Evolutionary conservation across 2,888 invertebrate genomes (phyloP), one percentile per base, ranked within the genome.

Genomic region (Sinopyrophorus schimmeli): DNA sequence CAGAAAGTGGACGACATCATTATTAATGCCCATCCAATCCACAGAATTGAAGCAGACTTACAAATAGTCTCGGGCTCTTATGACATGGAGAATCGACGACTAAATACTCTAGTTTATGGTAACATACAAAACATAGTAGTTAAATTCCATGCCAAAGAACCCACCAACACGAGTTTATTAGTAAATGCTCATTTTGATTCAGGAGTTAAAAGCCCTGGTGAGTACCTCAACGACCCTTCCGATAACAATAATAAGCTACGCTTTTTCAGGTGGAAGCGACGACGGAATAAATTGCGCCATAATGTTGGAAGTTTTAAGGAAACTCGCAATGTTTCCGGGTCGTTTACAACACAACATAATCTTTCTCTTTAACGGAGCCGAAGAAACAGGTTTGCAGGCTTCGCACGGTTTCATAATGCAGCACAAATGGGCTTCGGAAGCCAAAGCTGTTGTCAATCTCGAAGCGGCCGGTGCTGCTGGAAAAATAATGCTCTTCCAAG

Each of bases 401-500:
- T 76, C 82, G 32, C 83, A 83, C 70, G 83, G 80, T 2, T 83
- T 83, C 62, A 81, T 83, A 54, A 83, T 85, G 0, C 78, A 84
- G 47, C 92, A 92, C 69, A 78, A 79, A 7, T 61, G 63, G 95
- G 84, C 91, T 0, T 78, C 81, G 51, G 81, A 86, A 53, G 80
- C 89, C 11, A 80, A 82, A 35, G 84, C 87, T 0, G 87, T 96
- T 52, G 81, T 97, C 37, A 97, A 97, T 72, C 72, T 97, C 58
- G 97, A 97, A 71, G 88, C 94, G 0, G 91, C 90, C 37, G 97
- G 96, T 0, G 87, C 88, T 66, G 96, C 95, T 17, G 96, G 95
- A 1, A 85, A 90, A 48, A 92, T 95, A 62, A 80, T 89, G 42
- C 76, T 97, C 4, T 97, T 97, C 67, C 97, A 96, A 77, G 83